Evolutionary conservation across 2,888 invertebrate genomes (phyloP), one percentile per base, ranked within the genome.

Genomic region (Ormyrus thymus): DNA sequence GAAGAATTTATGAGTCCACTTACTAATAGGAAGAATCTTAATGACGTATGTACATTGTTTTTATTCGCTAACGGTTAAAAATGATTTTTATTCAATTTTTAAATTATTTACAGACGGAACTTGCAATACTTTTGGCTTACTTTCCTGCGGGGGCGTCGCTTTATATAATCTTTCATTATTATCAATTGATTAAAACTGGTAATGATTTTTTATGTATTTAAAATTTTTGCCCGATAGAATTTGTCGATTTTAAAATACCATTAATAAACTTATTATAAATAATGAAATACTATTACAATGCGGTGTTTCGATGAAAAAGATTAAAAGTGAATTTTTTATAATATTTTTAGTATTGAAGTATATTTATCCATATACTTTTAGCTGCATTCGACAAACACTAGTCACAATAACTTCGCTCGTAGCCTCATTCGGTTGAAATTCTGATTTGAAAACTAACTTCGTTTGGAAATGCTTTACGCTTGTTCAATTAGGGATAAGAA

Each of bases 81-180:
- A 15, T 48, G 4, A 48, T 69, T 11, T 29, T 0, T 29, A 2
- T 2, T 29, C 29, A 29, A 29, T 29, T 29, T 2, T 29, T 1
- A 29, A 29, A 29, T 29, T 29, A 29, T 29, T 29, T 45, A 6
- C 29, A 64, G 56, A 64, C 56, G 8, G 15, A 7, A 3, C 15
- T 73, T 48, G 64, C 73, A 48, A 64, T 46, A 1, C 6, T 64
- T 7, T 6, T 73, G 7, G 46, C 46, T 55, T 73, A 73, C 29
- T 13, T 10, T 48, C 64, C 64, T 56, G 73, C 64, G 0, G 73
- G 73, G 1, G 15, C 73, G 4, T 73, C 73, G 6, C 53, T 29
- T 9, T 48, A 56, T 8, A 73, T 51, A 9, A 0, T 73, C 0
- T 11, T 55, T 9, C 73, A 73, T 48, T 73, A 64, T 15, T 15